Evolutionary conservation across 2,113 vertebrate species (phyloP).

Genomic region (Suncus etruscus): DNA sequence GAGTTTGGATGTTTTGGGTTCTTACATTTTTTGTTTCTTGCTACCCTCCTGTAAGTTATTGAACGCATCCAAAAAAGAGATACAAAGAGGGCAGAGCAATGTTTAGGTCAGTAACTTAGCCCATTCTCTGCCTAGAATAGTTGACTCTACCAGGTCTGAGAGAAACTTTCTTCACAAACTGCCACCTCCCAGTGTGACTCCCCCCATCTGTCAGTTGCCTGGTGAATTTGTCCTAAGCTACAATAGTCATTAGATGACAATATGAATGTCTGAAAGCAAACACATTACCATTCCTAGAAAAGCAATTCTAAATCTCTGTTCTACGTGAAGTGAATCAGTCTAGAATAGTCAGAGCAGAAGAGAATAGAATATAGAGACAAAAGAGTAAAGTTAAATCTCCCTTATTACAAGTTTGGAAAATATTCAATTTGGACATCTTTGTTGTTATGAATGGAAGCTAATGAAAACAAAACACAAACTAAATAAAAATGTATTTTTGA

Average conservation of each 20-base stretch:
- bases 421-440: constrained; percentile 71
- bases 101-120: neutral
- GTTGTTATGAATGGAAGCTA: constrained; percentile 75
- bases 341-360: constrained; percentile 43
- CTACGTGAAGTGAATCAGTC: constrained; percentile 64
- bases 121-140: constrained; percentile 15
- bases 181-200: neutral
- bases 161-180: neutral
- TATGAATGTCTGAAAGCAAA: constrained; percentile 49
- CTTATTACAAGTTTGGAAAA: constrained; percentile 69
- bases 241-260: constrained; percentile 58
- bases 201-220: constrained; percentile 56
- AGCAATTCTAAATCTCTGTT: constrained; percentile 39
- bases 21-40: constrained; percentile 25
- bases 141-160: neutral
- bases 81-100: neutral
- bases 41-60: neutral
- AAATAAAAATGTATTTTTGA: constrained; percentile 78
- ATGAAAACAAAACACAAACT: constrained; percentile 80
- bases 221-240: constrained; percentile 64
- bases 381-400: constrained; percentile 28
- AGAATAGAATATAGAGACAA: constrained; percentile 38
- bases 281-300: constrained; percentile 42
- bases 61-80: neutral
- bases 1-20: neutral